Evolutionary conservation across 1,140 invertebrate species (phyloP).

Genomic region (Aphelinus certus): DNA sequence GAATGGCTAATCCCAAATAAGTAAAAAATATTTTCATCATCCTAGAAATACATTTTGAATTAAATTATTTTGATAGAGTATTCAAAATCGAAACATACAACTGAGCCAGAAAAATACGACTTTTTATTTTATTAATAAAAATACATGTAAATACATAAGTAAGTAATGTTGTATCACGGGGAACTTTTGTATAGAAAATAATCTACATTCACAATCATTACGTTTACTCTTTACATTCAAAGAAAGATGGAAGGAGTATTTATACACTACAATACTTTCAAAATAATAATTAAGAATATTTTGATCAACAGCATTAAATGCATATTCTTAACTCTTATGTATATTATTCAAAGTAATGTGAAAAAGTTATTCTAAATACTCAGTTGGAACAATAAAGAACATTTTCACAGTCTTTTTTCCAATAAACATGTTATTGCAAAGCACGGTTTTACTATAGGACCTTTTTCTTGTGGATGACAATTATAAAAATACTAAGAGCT

Average conservation of each 20-base stretch:
- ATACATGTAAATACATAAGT: too few relatives aligned
- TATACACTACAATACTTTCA: constrained; percentile 14
- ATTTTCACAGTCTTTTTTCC: constrained; percentile 23
- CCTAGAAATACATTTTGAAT: too few relatives aligned
- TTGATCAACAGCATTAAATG: constrained; percentile 12
- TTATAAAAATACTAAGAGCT: constrained; percentile 23
- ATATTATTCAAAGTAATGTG: background rate
- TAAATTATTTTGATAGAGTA: too few relatives aligned
- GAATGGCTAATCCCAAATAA: too few relatives aligned
- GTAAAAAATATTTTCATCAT: too few relatives aligned
- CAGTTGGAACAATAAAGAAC: constrained; percentile 23
- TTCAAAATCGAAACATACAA: too few relatives aligned
- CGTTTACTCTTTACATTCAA: background rate
- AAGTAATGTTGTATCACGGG: too few relatives aligned
- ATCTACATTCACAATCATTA: background rate
- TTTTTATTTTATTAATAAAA: too few relatives aligned
- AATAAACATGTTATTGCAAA: constrained; percentile 6
- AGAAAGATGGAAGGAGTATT: constrained; percentile 19
- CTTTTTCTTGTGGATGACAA: background rate
- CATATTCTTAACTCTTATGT: constrained; percentile 1
- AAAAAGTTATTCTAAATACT: background rate
- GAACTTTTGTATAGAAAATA: too few relatives aligned
- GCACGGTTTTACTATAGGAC: constrained; percentile 1
- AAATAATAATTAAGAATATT: background rate
- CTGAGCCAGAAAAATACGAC: too few relatives aligned